Evolutionary conservation across 2,797 vertebrate genomes (phyloP).

Genomic region (Paedocypris micromegethes): DNA sequence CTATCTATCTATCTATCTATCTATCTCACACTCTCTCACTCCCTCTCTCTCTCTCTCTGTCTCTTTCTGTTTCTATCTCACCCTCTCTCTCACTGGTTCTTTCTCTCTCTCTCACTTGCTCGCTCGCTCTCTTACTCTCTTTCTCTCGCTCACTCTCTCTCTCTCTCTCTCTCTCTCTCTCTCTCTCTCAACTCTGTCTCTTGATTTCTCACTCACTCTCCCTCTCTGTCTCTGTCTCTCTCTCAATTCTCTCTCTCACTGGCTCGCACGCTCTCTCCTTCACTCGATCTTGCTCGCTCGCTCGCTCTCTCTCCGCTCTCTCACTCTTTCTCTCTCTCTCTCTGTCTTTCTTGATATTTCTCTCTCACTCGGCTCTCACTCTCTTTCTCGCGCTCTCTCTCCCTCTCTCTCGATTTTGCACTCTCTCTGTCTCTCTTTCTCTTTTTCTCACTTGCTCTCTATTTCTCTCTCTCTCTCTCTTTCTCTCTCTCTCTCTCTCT

Average conservation of each 20-base stretch:
- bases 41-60: neutral
- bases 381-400: neutral
- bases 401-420: slow-evolving; percentile 1
- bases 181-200: no score
- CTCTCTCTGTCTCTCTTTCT: slow-evolving; percentile 11
- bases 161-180: neutral
- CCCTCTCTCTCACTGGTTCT: neutral
- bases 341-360: no score
- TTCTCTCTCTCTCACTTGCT: no score
- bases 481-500: no score
- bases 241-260: neutral
- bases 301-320: slow-evolving; percentile 1
- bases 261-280: slow-evolving; percentile 23
- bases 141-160: slow-evolving; percentile 18
- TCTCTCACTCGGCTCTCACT: neutral
- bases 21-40: no score
- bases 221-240: slow-evolving; percentile 4
- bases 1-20: no score
- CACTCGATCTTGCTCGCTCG: no score
- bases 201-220: no score
- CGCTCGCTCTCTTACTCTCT: slow-evolving; percentile 2
- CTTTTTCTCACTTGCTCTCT: no score
- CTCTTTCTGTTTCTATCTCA: neutral
- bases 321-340: neutral
- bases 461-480: no score